Evolutionary conservation across 1,140 invertebrate genomes (phyloP), one percentile per base, ranked within the genome.

Genomic region (Rhynchophorus ferrugineus): DNA sequence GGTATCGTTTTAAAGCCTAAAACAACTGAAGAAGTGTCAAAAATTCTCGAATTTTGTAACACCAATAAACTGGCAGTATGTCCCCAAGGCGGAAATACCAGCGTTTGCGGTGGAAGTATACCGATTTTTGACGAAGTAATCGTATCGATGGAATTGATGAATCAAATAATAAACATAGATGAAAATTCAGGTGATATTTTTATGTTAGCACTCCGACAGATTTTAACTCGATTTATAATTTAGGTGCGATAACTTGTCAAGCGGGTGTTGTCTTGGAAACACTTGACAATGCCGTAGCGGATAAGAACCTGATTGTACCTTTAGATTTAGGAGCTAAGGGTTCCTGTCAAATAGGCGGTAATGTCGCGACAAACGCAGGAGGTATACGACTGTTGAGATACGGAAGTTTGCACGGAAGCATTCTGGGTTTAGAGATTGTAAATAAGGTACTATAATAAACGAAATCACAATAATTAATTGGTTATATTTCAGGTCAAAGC

Each of bases 91-190:
- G 93, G 93, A 3, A 95, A 95, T 67, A 97, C 92, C 0, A 92
- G 95, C 1, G 71, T 96, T 1, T 91, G 94, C 6, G 91, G 90
- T 22, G 94, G 93, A 0, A 87, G 86, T 59, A 88, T 94, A 7
- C 96, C 96, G 1, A 90, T 98, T 11, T 96, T 94, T 74, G 95
- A 99, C 75, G 96, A 99, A 78, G 83, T 99, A 47, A 80, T 99
- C 9, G 54, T 99, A 0, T 94, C 85, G 5, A 85, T 89, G 55
- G 75, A 76, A 34, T 75, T 90, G 2, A 89, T 99, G 83, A 94
- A 98, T 69, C 76, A 87, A 64, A 83, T 98, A 48, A 80, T 91
- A 13, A 79, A 78, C 43, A 75, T 95, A 22, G 89, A 98, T 74
- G 78, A 84, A 63, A 70, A 39, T 36, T 42, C 50, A 18, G 53